Evolutionary conservation across 1,140 invertebrate genomes (phyloP).

Genomic region (Drosophila funebris): DNA sequence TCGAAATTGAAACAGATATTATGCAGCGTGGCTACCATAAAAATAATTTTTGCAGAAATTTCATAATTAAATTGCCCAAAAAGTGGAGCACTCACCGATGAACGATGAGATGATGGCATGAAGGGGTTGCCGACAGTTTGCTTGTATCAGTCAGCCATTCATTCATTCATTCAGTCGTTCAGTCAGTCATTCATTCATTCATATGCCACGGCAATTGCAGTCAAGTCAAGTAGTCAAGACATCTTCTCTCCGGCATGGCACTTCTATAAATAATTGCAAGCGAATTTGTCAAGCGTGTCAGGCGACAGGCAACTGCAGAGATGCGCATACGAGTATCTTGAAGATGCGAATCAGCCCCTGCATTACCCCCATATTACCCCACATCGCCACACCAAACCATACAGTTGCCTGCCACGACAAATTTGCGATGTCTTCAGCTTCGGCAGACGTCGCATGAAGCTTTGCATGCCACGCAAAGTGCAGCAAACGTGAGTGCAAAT

Average conservation of each 20-base stretch:
- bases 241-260: constrained; percentile 57
- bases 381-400: background rate
- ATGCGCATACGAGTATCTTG: constrained; percentile 33
- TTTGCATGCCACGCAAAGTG: constrained; percentile 61
- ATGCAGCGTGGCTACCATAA: constrained; percentile 47
- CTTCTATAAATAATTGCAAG: constrained; percentile 81
- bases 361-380: too few relatives aligned
- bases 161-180: constrained; percentile 32
- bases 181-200: constrained; percentile 56
- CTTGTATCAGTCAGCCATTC: constrained; percentile 50
- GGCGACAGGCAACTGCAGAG: constrained; percentile 41
- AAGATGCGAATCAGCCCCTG: constrained; percentile 24
- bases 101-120: too few relatives aligned
- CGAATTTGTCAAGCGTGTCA: constrained; percentile 78
- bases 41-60: constrained; percentile 49
- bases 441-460: background rate
- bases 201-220: constrained; percentile 43
- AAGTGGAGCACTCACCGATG: constrained; percentile 63
- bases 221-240: constrained; percentile 74
- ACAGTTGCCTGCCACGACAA: constrained; percentile 54
- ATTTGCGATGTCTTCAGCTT: constrained; percentile 72
- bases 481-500: constrained; percentile 77
- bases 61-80: constrained; percentile 80
- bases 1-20: constrained; percentile 61
- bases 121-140: constrained; percentile 24